Evolutionary conservation across 37 sponge, comb jelly and placozoan species (phyloP).

Genomic region (Oscarella lobularis): DNA sequence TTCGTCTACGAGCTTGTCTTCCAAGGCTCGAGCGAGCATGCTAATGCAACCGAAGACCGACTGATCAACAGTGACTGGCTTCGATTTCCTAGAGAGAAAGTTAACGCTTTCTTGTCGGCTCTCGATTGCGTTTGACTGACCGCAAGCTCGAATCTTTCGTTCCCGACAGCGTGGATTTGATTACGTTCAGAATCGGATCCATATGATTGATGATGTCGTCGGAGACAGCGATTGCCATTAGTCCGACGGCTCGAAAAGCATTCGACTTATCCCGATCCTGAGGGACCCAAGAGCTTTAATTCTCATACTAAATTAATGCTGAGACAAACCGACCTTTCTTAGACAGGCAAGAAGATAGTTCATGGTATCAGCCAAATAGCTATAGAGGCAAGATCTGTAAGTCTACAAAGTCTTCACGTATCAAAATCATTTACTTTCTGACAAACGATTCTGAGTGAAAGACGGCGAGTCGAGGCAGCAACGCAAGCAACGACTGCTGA

Average conservation of each 20-base stretch:
- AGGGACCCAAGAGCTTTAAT: no score
- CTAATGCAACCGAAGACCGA: slow-evolving; percentile 73
- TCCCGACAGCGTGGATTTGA: slow-evolving; percentile 17
- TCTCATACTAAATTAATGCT: not conserved
- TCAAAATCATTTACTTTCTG: no score
- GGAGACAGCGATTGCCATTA: slow-evolving; percentile 61
- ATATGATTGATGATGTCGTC: slow-evolving; percentile 41
- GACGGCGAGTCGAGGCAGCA: slow-evolving; percentile 74
- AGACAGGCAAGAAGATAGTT: slow-evolving; percentile 43
- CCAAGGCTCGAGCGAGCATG: slow-evolving; percentile 61
- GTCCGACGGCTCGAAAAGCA: slow-evolving; percentile 70
- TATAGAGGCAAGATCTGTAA: slow-evolving; percentile 2
- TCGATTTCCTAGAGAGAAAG: not conserved
- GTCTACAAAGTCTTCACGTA: not conserved
- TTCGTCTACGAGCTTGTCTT: slow-evolving; percentile 25
- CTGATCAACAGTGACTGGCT: slow-evolving; percentile 20
- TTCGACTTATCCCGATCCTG: slow-evolving; percentile 47
- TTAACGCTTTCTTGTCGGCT: not conserved
- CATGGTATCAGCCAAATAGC: slow-evolving; percentile 53
- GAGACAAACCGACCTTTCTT: slow-evolving; percentile 7
- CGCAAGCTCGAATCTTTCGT: not conserved
- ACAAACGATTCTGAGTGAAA: slow-evolving; percentile 58
- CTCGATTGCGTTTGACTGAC: not conserved
- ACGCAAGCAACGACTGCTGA: slow-evolving; percentile 46
- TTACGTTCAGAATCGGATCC: slow-evolving; percentile 19